Evolutionary conservation across 2,797 vertebrate species (phyloP).

Genomic region (Amphiprion clarkii): DNA sequence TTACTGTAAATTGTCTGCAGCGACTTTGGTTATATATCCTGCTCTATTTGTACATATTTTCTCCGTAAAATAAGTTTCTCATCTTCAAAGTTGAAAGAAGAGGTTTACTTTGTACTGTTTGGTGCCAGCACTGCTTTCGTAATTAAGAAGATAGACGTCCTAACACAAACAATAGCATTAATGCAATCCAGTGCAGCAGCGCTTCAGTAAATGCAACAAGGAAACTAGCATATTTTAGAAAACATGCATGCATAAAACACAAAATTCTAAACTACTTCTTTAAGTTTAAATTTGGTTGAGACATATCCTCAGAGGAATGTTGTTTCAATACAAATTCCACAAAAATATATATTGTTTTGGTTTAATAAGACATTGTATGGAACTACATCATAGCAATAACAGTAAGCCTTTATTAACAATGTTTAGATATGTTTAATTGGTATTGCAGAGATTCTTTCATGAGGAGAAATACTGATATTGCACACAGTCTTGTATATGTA

Average conservation of each 20-base stretch:
- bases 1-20: slow-evolving; percentile 35
- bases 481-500: too few species aligned
- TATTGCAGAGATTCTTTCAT: too few species aligned
- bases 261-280: not conserved
- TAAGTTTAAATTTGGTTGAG: not conserved
- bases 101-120: slow-evolving; percentile 10
- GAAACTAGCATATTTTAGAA: not conserved
- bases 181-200: not conserved
- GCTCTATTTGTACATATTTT: slow-evolving; percentile 12
- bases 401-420: too few species aligned
- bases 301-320: not conserved
- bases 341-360: not conserved
- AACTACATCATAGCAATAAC: too few species aligned
- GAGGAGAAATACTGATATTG: too few species aligned
- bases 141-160: not conserved
- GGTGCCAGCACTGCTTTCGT: not conserved
- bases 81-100: slow-evolving; percentile 13
- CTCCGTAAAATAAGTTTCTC: slow-evolving; percentile 1
- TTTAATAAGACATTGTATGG: too few species aligned
- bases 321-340: not conserved
- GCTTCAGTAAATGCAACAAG: not conserved
- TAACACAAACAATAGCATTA: not conserved
- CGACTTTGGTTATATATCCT: slow-evolving; percentile 41
- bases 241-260: not conserved
- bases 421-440: too few species aligned